Conservation (phyloP, 2,113 vertebrate genomes). For the Campylomormyrus tamandua region DNA sequence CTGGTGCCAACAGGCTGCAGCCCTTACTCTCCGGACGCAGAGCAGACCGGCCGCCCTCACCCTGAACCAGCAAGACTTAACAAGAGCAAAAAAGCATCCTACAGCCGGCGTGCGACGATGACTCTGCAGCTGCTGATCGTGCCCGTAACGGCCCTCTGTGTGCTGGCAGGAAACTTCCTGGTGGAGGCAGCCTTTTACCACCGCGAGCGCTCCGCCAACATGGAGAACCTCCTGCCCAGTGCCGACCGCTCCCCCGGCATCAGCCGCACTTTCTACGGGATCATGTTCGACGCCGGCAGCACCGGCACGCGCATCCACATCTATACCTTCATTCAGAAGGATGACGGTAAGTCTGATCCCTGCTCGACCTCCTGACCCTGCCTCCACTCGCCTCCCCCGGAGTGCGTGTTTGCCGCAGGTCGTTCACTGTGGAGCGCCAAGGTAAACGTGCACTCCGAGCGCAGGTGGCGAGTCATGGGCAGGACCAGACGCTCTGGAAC, state of each 20-base stretch:
- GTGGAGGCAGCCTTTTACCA: slow-evolving; percentile 66
- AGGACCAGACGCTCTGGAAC: neutral
- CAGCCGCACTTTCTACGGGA: slow-evolving; percentile 74
- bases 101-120: slow-evolving; percentile 55
- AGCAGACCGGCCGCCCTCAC: slow-evolving; percentile 22
- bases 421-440: slow-evolving; percentile 47
- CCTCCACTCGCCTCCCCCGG: slow-evolving; percentile 30
- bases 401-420: slow-evolving; percentile 40
- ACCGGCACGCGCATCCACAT: slow-evolving; percentile 94
- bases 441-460: slow-evolving; percentile 37
- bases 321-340: slow-evolving; percentile 90
- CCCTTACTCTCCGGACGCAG: slow-evolving; percentile 20
- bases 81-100: neutral
- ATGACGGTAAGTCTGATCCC: slow-evolving; percentile 61
- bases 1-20: slow-evolving; percentile 6
- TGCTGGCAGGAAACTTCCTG: slow-evolving; percentile 52
- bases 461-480: slow-evolving; percentile 18
- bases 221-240: slow-evolving; percentile 74
- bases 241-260: slow-evolving; percentile 51
- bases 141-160: slow-evolving; percentile 57
- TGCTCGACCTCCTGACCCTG: neutral
- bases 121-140: slow-evolving; percentile 48
- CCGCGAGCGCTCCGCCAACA: slow-evolving; percentile 67
- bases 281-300: slow-evolving; percentile 98
- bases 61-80: slow-evolving; percentile 17